A percentile compares a stretch with the other conserved stretches of the same genome.
These are phyloP conservation scores for Aegithalos caudatus DNA, from an alignment of 2,113 vertebrate genomes.

Conservation along the genomic window DNA sequence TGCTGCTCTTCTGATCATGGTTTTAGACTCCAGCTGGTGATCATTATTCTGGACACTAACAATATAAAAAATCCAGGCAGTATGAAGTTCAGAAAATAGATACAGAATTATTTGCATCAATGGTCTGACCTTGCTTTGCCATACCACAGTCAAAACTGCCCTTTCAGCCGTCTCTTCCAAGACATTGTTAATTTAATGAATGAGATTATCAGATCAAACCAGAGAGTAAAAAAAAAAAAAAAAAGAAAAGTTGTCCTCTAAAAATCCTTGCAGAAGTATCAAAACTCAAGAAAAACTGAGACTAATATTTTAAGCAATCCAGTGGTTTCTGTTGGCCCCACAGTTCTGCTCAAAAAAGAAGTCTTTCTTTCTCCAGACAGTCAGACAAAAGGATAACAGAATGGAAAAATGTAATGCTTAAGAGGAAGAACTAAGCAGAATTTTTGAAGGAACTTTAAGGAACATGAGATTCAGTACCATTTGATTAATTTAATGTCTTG, in stretches of 20 bases:
- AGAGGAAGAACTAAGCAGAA: neutral
- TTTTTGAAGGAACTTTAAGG: neutral
- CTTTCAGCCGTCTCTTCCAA: neutral
- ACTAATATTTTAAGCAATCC: neutral
- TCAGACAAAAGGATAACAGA: neutral
- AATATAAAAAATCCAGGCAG: neutral
- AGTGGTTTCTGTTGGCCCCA: neutral
- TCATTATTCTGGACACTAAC: slow-evolving; percentile 9
- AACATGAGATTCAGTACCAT: neutral
- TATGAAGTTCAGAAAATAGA: neutral
- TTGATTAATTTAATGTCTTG: neutral
- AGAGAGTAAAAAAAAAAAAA: too few relatives aligned
- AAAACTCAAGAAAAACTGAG: neutral
- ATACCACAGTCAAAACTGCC: neutral
- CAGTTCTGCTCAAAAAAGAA: neutral
- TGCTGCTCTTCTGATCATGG: neutral
- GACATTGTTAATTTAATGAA: neutral
- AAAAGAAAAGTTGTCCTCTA: neutral
- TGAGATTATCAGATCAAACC: neutral
- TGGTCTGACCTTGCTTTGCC: neutral
- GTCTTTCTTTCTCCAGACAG: neutral
- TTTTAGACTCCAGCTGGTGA: slow-evolving; percentile 26
- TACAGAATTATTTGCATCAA: neutral
- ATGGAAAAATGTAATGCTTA: neutral
- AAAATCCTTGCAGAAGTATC: neutral